Evolutionary conservation across 1,140 invertebrate genomes (phyloP).

Genomic region (Platorchestia sp.): DNA sequence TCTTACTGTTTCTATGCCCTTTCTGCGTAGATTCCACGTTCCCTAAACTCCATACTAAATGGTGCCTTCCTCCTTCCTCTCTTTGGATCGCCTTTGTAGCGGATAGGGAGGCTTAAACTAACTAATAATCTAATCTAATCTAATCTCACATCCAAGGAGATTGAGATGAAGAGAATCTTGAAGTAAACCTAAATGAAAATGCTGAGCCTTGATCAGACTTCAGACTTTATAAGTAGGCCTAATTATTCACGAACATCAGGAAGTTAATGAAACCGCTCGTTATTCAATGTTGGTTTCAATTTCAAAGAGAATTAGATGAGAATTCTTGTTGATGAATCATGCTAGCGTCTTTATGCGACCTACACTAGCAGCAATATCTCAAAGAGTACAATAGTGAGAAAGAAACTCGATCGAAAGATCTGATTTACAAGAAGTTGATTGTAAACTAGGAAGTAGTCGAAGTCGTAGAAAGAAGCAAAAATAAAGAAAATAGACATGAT

Average conservation of each 20-base stretch:
- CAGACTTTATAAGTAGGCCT: too few relatives aligned
- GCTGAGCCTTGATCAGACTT: too few relatives aligned
- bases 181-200: too few relatives aligned
- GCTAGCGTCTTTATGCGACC: background rate
- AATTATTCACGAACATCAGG: background rate
- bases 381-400: background rate
- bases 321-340: background rate
- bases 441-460: slow-evolving; percentile 18
- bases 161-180: too few relatives aligned
- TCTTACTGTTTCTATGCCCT: too few relatives aligned
- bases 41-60: too few relatives aligned
- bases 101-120: too few relatives aligned
- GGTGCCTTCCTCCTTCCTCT: too few relatives aligned
- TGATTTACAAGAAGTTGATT: background rate
- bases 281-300: background rate
- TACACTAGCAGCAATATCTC: background rate
- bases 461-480: slow-evolving; percentile 55
- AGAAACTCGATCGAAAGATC: background rate
- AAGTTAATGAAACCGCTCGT: background rate
- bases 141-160: too few relatives aligned
- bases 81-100: too few relatives aligned
- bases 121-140: too few relatives aligned
- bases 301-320: background rate
- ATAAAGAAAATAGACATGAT: slow-evolving; percentile 49
- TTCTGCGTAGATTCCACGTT: too few relatives aligned